Evolutionary conservation across 2,888 invertebrate genomes (phyloP), one percentile per base, ranked within the genome.

Genomic region (Nowickia ferox): DNA sequence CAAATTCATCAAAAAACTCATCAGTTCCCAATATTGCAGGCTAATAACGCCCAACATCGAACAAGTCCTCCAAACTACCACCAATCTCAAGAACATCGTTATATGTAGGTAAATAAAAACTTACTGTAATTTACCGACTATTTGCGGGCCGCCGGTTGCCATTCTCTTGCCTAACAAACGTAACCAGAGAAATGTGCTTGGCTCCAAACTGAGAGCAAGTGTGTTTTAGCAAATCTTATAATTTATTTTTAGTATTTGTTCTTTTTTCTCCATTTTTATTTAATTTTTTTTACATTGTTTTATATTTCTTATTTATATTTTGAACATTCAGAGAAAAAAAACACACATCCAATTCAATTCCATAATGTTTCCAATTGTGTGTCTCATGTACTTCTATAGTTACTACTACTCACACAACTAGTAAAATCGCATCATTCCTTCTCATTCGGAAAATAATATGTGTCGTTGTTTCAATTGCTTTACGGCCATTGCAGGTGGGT

Each of bases 401-500:
- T 69, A 22, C 74, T 76, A 38, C 84, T 76, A 57, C 86, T 84
- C 85, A 68, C 76, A 80, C 75, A 87, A 72, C 65, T 48, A 30
- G 42, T 51, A 15, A 9, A 78, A 61, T 78, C 40, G 15, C n/a
- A 84, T 83, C 86, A 86, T 72, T 84, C 86, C 72, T 48, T 86
- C 86, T 86, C 86, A 80, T 84, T 86, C 84, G 78, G 13, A 79
- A 71, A 53, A 61, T 76, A 75, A 82, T 84, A 66, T 63, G 46
- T 86, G 83, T 77, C 79, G 74, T 69, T 84, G 79, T 68, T 86
- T 66, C 81, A 82, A 80, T 84, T 80, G 78, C 76, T 83, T 69
- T 86, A 86, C 86, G 82, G 83, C 83, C 87, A 87, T 89, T 89
- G 90, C 91, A 91, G 91, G 91, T 91, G 91, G 91, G 91, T 88